phyloP scores from a whole-genome alignment of 2,113 vertebrate genomes.

The Lepisosteus osseus region DNA sequence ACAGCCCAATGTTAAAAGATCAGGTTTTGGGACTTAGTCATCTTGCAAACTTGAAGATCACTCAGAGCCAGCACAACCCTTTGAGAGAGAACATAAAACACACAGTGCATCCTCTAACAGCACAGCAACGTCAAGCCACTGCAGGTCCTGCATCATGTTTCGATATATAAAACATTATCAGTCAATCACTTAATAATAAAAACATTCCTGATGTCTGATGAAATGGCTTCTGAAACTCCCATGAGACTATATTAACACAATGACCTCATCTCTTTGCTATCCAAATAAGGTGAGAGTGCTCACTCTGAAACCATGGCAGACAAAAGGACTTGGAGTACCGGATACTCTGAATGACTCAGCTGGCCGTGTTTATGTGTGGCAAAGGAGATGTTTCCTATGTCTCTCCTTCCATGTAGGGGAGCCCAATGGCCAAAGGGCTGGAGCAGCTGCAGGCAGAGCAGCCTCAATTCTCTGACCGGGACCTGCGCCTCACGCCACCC shows the following conservation, averaged over 20 bases:
- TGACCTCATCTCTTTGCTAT: conserved; percentile 3
- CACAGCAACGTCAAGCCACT: no score
- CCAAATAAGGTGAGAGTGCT: conserved; percentile 13
- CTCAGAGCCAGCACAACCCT: no score
- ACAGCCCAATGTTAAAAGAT: no score
- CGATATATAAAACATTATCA: no score
- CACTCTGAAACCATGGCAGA: not conserved
- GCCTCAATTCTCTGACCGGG: not conserved
- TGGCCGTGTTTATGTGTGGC: conserved; percentile 5
- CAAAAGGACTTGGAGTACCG: not conserved
- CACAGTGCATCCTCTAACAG: no score
- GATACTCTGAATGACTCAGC: conserved; percentile 13
- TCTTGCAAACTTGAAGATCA: no score
- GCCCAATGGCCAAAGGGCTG: not conserved
- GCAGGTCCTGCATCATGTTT: no score
- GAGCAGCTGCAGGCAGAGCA: not conserved
- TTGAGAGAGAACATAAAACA: no score
- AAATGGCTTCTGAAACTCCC: not conserved
- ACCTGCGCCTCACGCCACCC: not conserved
- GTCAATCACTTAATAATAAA: no score
- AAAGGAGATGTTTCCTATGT: conserved; percentile 9
- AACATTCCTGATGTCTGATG: no score
- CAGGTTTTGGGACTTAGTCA: no score
- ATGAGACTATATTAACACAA: not conserved
- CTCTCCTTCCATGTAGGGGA: conserved; percentile 18